These are phyloP conservation scores for Enteromius argenteus DNA, from an alignment of 2,797 vertebrate genomes.

Conservation along the genomic window DNA sequence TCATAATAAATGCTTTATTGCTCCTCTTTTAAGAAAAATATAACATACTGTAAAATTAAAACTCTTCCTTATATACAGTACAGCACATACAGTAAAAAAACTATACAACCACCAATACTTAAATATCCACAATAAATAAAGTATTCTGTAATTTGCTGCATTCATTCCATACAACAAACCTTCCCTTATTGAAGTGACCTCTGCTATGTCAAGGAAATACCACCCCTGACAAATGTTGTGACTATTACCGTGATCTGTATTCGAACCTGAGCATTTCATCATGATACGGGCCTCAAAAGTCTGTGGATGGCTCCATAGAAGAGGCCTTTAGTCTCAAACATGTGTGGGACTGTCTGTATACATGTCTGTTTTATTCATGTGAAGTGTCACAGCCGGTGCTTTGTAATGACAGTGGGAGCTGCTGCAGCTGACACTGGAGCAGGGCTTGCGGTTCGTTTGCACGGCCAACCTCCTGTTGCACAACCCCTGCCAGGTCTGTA, in stretches of 20 bases:
- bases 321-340: conserved; percentile 69
- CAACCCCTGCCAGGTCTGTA: conserved; percentile 88
- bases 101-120: conserved; percentile 55
- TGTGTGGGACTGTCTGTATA: conserved; percentile 84
- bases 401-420: conserved; percentile 85
- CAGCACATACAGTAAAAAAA: conserved; percentile 59
- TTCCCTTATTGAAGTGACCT: conserved; percentile 35
- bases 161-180: conserved; percentile 22
- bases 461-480: conserved; percentile 82
- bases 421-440: conserved; percentile 77
- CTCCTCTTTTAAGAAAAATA: conserved; percentile 56
- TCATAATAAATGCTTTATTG: conserved; percentile 63
- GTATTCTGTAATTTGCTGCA: conserved; percentile 41
- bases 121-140: conserved; percentile 71
- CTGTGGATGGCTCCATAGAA: conserved; percentile 12
- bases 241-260: conserved; percentile 33
- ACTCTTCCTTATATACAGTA: conserved; percentile 61
- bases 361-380: conserved; percentile 83
- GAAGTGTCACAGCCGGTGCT: conserved; percentile 81
- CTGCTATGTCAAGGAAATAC: background rate
- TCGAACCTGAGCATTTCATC: conserved; percentile 47
- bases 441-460: conserved; percentile 81
- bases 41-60: conserved; percentile 52
- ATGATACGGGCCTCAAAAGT: conserved; percentile 8
- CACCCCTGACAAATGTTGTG: conserved; percentile 41